Conservation (phyloP, 2,888 invertebrate species). For the Teinopalpus imperialis region DNA sequence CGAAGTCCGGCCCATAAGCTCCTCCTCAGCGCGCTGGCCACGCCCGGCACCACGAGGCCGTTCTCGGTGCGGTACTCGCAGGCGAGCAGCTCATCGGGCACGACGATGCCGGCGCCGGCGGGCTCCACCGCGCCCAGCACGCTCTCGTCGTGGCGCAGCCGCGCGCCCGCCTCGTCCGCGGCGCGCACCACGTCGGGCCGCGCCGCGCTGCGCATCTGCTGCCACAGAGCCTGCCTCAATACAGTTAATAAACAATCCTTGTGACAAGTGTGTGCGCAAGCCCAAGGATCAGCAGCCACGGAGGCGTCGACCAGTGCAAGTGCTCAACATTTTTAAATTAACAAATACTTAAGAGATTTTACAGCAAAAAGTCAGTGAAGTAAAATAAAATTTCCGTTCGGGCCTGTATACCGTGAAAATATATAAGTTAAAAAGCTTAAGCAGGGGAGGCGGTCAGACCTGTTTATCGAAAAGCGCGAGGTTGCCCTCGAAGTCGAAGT, state of each 20-base stretch:
- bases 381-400: too few species aligned
- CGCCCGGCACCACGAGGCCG: conserved; percentile 90
- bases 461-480: conserved; percentile 93
- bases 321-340: too few species aligned
- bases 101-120: conserved; percentile 77
- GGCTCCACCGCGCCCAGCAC: conserved; percentile 74
- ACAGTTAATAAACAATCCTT: too few species aligned
- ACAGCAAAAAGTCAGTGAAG: too few species aligned
- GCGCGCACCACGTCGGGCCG: conserved; percentile 66
- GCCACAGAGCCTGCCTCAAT: conserved; percentile 60
- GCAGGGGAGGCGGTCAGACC: conserved; percentile 32
- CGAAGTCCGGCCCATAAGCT: conserved; percentile 86
- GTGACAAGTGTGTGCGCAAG: too few species aligned
- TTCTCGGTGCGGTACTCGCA: conserved; percentile 89
- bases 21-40: conserved; percentile 84
- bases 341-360: too few species aligned
- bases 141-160: conserved; percentile 93
- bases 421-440: too few species aligned
- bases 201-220: conserved; percentile 51
- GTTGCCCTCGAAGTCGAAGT: conserved; percentile 98
- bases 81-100: conserved; percentile 82
- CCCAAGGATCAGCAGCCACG: too few species aligned
- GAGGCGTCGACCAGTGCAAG: too few species aligned
- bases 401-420: too few species aligned
- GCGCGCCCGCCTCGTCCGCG: conserved; percentile 47